Base-by-base conservation (phyloP, 2,888 invertebrate species). In the Julus scandinavius region DNA sequence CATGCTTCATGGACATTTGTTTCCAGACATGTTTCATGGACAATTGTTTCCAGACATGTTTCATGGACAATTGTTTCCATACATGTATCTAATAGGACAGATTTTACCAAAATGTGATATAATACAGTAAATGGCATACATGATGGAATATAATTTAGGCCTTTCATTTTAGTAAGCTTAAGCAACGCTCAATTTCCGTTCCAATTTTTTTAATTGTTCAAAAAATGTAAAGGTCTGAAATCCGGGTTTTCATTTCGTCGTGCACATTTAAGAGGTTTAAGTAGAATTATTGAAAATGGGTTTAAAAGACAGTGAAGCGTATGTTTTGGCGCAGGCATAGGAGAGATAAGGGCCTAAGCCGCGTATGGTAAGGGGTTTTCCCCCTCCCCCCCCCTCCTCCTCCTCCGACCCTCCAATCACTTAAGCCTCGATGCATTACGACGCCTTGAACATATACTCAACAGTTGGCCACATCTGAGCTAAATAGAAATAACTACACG, bases 271-370 rank as follows among this genome's bases (percentile, higher is more conserved):
- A 80, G 80, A 80, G 80, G 80, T 80, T 80, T 80, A 80, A 38
- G 38, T 29, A 80, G 80, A 80, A 80, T 80, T 80, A 80, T 80
- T 80, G 80, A 80, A 80, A 80, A 80, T 80, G 80, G 80, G 80
- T 80, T 80, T 80, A 38, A 45, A 29, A 80, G 80, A 80, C 80
- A 80, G 29, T 29, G 80, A 11, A 80, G 80, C 80, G 80, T 80
- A 80, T 80, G 80, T 80, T 80, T n/a, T n/a, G n/a, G 29, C 80
- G 80, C 38, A 38, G 80, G 80, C 38, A 80, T 38, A 80, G 38
- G 38, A 5, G 38, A 80, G 80, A 80, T 80, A 80, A 80, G 80
- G 38, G 4, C 80, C 3, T 80, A 80, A 80, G 80, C 80, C 38
- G 80, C 80, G 13, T 80, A 80, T 20, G 80, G 80, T 80, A 80